Evolutionary conservation across 2,888 invertebrate species (phyloP), one percentile per base, ranked within the genome.

Genomic region (Willowsia nigromaculata): DNA sequence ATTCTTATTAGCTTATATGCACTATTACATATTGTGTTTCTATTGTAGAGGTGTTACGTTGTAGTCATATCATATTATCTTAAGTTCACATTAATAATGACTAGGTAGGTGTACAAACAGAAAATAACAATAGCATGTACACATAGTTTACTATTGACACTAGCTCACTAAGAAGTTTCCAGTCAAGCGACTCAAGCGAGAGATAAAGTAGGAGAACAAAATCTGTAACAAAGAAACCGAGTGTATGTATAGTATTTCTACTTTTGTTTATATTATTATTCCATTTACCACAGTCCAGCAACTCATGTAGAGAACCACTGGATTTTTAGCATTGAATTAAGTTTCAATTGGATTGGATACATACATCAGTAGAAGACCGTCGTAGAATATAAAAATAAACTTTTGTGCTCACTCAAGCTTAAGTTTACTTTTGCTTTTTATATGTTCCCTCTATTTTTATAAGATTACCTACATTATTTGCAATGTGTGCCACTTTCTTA

Each of bases 401-500:
- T 62, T 81, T 53, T 33, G 53, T 78, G 5, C 33, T 33, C 40
- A 56, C 1, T 33, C 56, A 56, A 13, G 11, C 50, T 59, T 59
- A 43, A 59, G 85, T 78, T 78, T 85, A 85, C 65, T 76, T 85
- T 85, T 76, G 84, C 74, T 74, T 53, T 74, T 56, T 84, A n/a
- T 56, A 9, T 81, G 27, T 27, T 59, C 1, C 33, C 37, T 25
- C 68, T 68, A 3, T 37, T 40, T 22, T 40, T 7, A 25, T 22
- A 40, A 62, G 15, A 68, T 68, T 71, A 37, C 40, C 40, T 40
- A 71, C 40, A 71, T 71, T 40, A 71, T 37, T 56, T 53, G 22
- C 22, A 84, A 30, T 80, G 80, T 80, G 85, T 80, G 65, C 85
- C 37, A 86, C 85, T 86, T 86, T 86, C 85, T 47, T 80, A 78